These are phyloP conservation scores for Dicaeum eximium DNA, from an alignment of 2,113 vertebrate genomes.

Conservation along the genomic window DNA sequence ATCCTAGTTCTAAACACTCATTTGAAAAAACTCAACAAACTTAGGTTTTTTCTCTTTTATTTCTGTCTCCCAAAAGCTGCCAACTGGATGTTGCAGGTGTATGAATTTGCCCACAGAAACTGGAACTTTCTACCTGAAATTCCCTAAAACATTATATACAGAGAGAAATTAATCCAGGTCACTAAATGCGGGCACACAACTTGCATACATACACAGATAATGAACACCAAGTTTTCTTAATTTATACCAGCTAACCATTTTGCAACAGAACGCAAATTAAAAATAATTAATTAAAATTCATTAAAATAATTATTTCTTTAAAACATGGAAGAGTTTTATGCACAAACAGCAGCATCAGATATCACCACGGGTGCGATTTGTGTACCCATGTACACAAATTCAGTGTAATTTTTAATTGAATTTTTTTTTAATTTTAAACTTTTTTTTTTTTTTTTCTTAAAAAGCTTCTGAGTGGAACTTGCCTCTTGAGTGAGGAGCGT, in stretches of 20 bases:
- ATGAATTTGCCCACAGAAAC: not conserved
- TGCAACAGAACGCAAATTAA: not conserved
- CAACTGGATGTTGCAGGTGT: not conserved
- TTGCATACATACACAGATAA: not conserved
- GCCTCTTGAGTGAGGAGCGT: slow-evolving; percentile 86
- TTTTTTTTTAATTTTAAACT: no score
- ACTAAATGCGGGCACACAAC: not conserved
- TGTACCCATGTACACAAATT: no score
- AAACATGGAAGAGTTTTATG: not conserved
- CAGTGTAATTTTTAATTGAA: no score
- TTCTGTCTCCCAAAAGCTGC: not conserved
- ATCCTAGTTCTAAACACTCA: not conserved
- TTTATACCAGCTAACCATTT: not conserved
- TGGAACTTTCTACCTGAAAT: not conserved
- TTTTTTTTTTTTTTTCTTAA: no score
- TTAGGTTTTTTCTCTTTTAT: not conserved
- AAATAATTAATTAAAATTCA: not conserved
- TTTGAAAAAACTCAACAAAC: not conserved
- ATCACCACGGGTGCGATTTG: accelerated
- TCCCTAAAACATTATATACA: not conserved
- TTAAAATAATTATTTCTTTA: not conserved
- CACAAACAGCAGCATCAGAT: not conserved
- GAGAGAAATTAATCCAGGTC: not conserved
- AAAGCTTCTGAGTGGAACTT: slow-evolving; percentile 40
- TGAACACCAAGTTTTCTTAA: not conserved